phyloP scores from a whole-genome alignment of 2,113 vertebrate species.

The Oxyura jamaicensis region DNA sequence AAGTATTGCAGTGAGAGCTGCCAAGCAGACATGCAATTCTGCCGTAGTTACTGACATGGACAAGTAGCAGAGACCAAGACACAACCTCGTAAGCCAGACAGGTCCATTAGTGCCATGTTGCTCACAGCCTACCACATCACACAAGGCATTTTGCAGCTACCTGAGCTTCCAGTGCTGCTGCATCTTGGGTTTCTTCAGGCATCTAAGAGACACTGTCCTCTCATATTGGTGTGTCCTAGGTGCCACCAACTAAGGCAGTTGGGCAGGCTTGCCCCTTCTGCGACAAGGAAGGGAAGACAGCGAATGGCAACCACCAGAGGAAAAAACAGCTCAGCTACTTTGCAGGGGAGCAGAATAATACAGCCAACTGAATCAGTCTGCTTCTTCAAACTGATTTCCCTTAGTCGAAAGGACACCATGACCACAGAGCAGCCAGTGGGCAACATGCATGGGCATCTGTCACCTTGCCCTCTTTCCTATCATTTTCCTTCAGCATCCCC shows the following conservation, averaged over 20 bases:
- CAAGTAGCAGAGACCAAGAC: fast-evolving
- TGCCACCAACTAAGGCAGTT: background rate
- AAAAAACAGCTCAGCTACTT: background rate
- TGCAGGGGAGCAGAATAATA: background rate
- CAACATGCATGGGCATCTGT: background rate
- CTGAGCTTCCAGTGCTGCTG: background rate
- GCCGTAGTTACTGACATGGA: background rate
- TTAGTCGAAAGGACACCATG: background rate
- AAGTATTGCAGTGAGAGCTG: background rate
- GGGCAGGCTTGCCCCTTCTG: background rate
- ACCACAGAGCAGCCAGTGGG: background rate
- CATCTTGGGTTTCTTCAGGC: background rate
- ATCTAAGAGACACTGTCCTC: background rate
- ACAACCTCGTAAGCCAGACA: background rate
- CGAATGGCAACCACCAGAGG: background rate
- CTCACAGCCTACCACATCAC: background rate
- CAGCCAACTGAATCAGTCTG: background rate
- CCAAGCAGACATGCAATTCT: background rate
- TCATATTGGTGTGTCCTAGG: fast-evolving
- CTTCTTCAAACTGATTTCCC: background rate
- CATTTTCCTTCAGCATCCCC: background rate
- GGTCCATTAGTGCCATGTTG: background rate
- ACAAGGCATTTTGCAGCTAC: background rate
- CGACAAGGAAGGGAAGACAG: background rate
- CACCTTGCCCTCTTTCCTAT: background rate